Conservation (phyloP, 2,113 vertebrate species). For the Pristiophorus japonicus region DNA sequence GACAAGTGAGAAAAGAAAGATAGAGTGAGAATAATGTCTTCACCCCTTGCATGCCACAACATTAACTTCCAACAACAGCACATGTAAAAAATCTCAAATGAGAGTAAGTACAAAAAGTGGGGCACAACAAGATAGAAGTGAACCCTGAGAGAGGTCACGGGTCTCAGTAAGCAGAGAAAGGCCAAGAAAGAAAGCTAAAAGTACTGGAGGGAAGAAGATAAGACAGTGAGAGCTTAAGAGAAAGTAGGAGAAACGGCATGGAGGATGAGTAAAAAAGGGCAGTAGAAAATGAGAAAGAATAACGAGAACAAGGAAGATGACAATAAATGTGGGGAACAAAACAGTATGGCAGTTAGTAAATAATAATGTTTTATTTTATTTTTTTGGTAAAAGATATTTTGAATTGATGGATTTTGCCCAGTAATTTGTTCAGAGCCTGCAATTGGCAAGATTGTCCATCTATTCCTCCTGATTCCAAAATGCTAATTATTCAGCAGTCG, state of each 20-base stretch:
- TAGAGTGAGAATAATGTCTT: neutral
- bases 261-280: neutral
- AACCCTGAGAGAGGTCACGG: neutral
- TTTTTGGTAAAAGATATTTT: neutral
- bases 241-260: neutral
- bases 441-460: neutral
- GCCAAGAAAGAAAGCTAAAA: neutral
- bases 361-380: neutral
- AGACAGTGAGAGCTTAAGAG: neutral
- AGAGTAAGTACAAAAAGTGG: neutral
- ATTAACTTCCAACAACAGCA: neutral
- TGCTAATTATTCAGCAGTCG: neutral
- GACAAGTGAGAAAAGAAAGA: neutral
- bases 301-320: neutral
- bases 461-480: neutral
- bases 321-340: neutral
- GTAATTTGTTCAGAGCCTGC: neutral
- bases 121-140: neutral
- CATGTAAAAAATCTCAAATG: neutral
- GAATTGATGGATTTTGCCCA: neutral
- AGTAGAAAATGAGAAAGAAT: neutral
- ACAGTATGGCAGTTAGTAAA: neutral
- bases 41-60: neutral
- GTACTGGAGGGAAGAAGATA: neutral
- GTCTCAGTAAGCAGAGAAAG: neutral